Conservation (phyloP, 2,113 vertebrate genomes). For the Gnathochromis pfefferi region DNA sequence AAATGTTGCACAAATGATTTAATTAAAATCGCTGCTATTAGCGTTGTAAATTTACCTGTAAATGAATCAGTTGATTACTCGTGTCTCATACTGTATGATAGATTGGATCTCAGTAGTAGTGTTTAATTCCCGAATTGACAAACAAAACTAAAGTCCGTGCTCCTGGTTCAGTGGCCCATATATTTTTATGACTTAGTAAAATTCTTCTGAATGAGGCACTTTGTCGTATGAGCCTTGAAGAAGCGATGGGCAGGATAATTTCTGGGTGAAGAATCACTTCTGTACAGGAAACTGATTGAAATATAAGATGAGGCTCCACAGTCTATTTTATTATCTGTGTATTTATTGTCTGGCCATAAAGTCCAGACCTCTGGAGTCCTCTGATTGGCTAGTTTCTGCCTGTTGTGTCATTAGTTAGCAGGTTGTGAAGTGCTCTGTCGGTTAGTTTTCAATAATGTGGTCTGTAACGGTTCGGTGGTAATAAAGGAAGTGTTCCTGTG, state of each 20-base stretch:
- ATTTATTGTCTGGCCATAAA: slow-evolving; percentile 19
- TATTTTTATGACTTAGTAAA: neutral
- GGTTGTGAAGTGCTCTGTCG: neutral
- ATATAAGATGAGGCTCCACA: neutral
- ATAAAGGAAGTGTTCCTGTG: neutral
- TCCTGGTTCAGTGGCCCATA: slow-evolving; percentile 2
- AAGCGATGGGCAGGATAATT: neutral
- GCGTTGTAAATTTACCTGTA: slow-evolving; percentile 45
- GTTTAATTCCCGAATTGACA: neutral
- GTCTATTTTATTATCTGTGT: slow-evolving; percentile 3
- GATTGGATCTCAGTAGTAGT: neutral
- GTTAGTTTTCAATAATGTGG: neutral
- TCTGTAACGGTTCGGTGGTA: slow-evolving; percentile 7
- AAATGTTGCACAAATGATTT: slow-evolving; percentile 61
- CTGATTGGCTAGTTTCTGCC: slow-evolving; percentile 11
- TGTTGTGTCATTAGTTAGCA: neutral
- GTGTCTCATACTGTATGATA: neutral
- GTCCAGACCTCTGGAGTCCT: neutral
- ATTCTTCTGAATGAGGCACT: slow-evolving; percentile 17
- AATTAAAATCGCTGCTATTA: slow-evolving; percentile 58
- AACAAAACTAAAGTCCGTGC: neutral
- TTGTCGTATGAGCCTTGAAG: slow-evolving; percentile 21
- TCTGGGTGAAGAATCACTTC: neutral
- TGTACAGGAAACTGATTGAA: neutral
- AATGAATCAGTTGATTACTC: neutral